Conservation (phyloP, 1,140 invertebrate species). For the Drosophila pandora region DNA sequence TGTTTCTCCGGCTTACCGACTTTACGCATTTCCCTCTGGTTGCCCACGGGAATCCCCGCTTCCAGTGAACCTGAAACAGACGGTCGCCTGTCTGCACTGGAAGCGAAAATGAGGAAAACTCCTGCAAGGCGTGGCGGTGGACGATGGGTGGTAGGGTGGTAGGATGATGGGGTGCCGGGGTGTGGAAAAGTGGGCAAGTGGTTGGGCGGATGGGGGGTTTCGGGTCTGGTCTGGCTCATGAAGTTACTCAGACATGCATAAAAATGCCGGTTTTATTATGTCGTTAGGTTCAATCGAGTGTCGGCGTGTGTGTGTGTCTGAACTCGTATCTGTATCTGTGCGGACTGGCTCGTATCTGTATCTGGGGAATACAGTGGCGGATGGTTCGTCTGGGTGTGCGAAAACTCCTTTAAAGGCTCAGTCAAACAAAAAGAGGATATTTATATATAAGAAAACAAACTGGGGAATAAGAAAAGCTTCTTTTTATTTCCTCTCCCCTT, state of each 20-base stretch:
- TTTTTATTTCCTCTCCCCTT: constrained; percentile 39
- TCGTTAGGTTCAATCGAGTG: constrained; percentile 59
- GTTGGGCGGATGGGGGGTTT: constrained; percentile 8
- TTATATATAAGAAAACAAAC: constrained; percentile 11
- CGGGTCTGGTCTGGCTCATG: constrained; percentile 70
- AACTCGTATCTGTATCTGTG: constrained; percentile 30
- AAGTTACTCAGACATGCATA: constrained; percentile 82
- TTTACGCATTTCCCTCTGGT: constrained; percentile 17
- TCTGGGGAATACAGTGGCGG: constrained; percentile 17
- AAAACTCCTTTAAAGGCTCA: constrained; percentile 22
- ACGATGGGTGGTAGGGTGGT: background rate
- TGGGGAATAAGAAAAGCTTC: constrained; percentile 29
- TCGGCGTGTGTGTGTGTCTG: constrained; percentile 29
- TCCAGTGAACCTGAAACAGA: constrained; percentile 77
- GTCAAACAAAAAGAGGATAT: constrained; percentile 9
- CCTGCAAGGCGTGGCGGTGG: constrained; percentile 45
- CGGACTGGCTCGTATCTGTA: constrained; percentile 25
- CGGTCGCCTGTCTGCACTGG: constrained; percentile 52
- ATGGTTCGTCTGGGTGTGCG: constrained; percentile 1
- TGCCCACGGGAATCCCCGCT: constrained; percentile 49
- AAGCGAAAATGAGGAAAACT: constrained; percentile 41
- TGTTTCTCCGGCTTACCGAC: background rate
- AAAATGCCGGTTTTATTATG: constrained; percentile 82
- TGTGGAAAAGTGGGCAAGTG: constrained; percentile 5
- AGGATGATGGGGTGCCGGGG: background rate